phyloP scores from a whole-genome alignment of 2,797 vertebrate genomes.

The Pipistrellus pygmaeus region DNA sequence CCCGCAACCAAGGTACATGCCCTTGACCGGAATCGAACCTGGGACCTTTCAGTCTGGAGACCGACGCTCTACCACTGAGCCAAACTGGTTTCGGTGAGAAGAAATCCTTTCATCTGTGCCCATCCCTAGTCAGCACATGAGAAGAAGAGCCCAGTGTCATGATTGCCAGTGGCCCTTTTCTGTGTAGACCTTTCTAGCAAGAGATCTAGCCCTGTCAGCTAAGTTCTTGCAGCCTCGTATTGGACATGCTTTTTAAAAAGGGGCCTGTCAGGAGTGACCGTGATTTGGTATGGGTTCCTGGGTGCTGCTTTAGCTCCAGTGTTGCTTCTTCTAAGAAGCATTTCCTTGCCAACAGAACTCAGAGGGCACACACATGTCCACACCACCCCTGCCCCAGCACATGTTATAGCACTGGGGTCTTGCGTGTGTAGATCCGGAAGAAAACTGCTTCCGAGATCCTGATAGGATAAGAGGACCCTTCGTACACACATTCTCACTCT shows the following conservation, averaged over 20 bases:
- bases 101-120: not conserved
- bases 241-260: not conserved
- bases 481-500: not conserved
- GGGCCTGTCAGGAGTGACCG: not conserved
- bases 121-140: not conserved
- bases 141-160: not conserved
- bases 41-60: too few species aligned
- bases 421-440: slow-evolving; percentile 20
- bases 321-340: slow-evolving; percentile 25
- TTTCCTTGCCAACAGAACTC: not conserved
- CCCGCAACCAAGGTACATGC: too few species aligned
- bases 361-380: not conserved
- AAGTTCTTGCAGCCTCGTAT: slow-evolving; percentile 1
- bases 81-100: not conserved
- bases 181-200: slow-evolving; percentile 25
- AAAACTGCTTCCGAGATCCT: slow-evolving; percentile 24
- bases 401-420: not conserved
- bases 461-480: not conserved
- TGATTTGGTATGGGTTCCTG: not conserved
- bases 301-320: not conserved
- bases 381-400: not conserved
- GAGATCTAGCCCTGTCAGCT: not conserved
- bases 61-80: too few species aligned
- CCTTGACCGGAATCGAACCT: too few species aligned
- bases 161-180: not conserved